Conservation (phyloP, 2,113 vertebrate species). For the Ciconia stormi region DNA sequence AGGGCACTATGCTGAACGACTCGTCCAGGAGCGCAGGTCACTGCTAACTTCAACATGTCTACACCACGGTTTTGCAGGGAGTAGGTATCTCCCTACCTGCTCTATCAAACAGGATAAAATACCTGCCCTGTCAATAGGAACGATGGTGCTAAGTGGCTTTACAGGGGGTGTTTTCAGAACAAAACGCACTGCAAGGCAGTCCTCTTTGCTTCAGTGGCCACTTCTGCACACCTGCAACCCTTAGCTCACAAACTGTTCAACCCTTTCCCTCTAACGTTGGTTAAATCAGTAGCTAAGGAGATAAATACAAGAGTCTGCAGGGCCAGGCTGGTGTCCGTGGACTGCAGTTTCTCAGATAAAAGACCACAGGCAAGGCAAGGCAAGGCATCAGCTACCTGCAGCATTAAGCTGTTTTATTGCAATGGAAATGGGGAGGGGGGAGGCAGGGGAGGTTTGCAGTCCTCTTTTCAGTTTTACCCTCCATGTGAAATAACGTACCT, state of each 20-base stretch:
- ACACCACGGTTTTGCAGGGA: neutral
- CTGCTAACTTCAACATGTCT: accelerated
- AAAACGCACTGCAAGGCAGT: neutral
- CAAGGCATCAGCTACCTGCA: neutral
- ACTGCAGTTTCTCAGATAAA: neutral
- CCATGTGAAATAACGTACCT: neutral
- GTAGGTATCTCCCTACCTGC: neutral
- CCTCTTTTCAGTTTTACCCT: neutral
- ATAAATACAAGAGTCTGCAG: neutral
- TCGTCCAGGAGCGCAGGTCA: accelerated
- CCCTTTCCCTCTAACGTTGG: neutral
- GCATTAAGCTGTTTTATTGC: accelerated
- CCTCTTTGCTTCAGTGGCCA: accelerated
- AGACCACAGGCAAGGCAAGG: neutral
- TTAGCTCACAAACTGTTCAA: neutral
- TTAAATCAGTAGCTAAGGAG: neutral
- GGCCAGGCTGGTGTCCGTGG: neutral
- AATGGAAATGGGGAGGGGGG: too few species aligned
- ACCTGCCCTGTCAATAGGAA: neutral
- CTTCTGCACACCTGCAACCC: neutral
- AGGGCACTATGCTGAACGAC: accelerated
- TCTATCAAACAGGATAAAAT: neutral
- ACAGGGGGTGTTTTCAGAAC: neutral
- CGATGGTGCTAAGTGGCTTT: neutral
- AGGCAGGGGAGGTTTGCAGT: neutral